Percentiles rank a stretch among this genome's conserved stretches.
phyloP scores from a whole-genome alignment of 2,797 vertebrate genomes.

The Propithecus perrieri region DNA sequence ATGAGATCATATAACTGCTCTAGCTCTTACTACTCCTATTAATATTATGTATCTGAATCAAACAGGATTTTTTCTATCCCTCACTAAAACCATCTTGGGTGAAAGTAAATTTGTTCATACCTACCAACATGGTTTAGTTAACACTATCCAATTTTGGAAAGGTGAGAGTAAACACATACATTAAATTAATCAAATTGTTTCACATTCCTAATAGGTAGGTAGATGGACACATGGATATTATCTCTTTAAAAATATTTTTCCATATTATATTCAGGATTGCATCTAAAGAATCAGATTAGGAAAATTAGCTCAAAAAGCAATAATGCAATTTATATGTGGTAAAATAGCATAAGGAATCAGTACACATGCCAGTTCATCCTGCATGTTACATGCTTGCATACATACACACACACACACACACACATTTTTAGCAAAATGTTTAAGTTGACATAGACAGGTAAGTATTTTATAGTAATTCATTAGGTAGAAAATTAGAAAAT shows the following conservation, averaged over 20 bases:
- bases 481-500: neutral
- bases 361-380: too few relatives aligned
- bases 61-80: slow-evolving; percentile 10
- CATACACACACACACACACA: neutral
- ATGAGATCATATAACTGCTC: slow-evolving; percentile 44
- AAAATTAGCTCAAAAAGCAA: neutral
- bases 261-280: neutral
- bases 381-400: neutral
- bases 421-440: neutral
- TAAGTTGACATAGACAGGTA: neutral
- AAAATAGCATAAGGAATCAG: neutral
- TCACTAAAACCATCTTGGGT: neutral
- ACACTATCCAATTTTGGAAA: neutral
- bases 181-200: neutral
- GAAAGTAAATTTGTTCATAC: slow-evolving; percentile 16
- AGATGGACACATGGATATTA: neutral
- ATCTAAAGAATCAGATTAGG: neutral
- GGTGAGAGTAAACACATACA: neutral
- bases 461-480: neutral
- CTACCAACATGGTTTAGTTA: neutral
- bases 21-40: neutral
- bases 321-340: neutral
- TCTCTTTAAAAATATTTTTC: neutral
- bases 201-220: neutral
- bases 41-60: slow-evolving; percentile 34